Percentiles rank a stretch among this genome's conserved stretches.
These are phyloP conservation scores for Thalassophryne amazonica DNA, from an alignment of 2,797 vertebrate species.

Conservation along the genomic window DNA sequence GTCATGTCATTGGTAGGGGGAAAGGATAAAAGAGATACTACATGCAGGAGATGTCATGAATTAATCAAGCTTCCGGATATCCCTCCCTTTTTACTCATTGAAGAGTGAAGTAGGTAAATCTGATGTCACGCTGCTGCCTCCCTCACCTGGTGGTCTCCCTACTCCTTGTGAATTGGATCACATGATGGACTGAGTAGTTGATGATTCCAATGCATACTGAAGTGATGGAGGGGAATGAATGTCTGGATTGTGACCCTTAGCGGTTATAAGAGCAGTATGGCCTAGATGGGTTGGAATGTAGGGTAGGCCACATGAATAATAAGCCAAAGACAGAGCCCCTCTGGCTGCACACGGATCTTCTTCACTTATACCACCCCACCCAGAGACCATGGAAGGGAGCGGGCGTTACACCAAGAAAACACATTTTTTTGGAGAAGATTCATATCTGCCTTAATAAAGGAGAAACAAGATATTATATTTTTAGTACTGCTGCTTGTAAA, in stretches of 20 bases:
- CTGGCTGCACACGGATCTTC: constrained; percentile 64
- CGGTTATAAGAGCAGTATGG: constrained; percentile 58
- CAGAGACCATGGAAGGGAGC: constrained; percentile 29
- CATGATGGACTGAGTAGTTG: constrained; percentile 27
- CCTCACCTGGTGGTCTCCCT: constrained; percentile 13
- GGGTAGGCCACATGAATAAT: constrained; percentile 75
- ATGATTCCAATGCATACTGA: constrained; percentile 29
- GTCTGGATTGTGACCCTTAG: constrained; percentile 59
- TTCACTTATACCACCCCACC: constrained; percentile 37
- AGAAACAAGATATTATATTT: background rate
- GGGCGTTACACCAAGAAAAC: constrained; percentile 20
- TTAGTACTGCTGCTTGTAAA: constrained; percentile 1
- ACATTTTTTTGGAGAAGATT: constrained; percentile 23
- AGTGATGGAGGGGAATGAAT: constrained; percentile 58
- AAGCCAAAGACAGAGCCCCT: constrained; percentile 59
- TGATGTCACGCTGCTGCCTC: constrained; percentile 38
- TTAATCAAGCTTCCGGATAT: constrained; percentile 70
- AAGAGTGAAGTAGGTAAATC: constrained; percentile 33
- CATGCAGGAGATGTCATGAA: constrained; percentile 65
- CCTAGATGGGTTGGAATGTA: constrained; percentile 69
- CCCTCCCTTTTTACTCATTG: constrained; percentile 59
- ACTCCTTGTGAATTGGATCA: constrained; percentile 42
- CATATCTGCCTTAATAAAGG: constrained; percentile 4
- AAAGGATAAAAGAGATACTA: constrained; percentile 30
- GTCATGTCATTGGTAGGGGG: constrained; percentile 28